Conservation (phyloP, 2,888 invertebrate species). For the Syrphus vitripennis region DNA sequence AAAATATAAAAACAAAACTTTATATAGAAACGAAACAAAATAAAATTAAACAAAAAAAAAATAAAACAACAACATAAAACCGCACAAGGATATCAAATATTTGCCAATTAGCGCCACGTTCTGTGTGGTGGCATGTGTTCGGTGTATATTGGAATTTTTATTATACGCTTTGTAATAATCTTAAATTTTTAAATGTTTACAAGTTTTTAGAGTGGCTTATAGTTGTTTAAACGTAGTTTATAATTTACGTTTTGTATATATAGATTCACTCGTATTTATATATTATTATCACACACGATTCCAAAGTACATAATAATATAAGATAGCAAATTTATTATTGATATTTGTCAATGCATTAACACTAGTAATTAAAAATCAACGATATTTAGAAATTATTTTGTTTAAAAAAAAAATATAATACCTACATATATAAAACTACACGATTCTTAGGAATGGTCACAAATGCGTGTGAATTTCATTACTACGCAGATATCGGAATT, state of each 20-base stretch:
- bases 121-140: slow-evolving; percentile 27
- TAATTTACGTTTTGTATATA: no score
- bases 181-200: slow-evolving; percentile 47
- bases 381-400: neutral
- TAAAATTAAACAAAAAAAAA: neutral
- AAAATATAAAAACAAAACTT: neutral
- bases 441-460: neutral
- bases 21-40: neutral
- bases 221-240: slow-evolving; percentile 10
- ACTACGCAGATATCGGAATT: no score
- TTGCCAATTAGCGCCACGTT: slow-evolving; percentile 59
- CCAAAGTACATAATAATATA: slow-evolving; percentile 1
- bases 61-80: slow-evolving; percentile 20
- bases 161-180: slow-evolving; percentile 47
- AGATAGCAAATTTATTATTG: neutral
- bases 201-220: slow-evolving; percentile 51
- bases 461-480: no score
- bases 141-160: slow-evolving; percentile 29
- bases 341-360: slow-evolving; percentile 58
- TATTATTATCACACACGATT: neutral
- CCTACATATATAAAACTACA: neutral
- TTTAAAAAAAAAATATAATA: neutral
- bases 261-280: neutral
- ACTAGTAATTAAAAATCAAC: slow-evolving; percentile 32
- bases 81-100: slow-evolving; percentile 58